phyloP scores from a whole-genome alignment of 2,113 vertebrate species.

The Micromys minutus region DNA sequence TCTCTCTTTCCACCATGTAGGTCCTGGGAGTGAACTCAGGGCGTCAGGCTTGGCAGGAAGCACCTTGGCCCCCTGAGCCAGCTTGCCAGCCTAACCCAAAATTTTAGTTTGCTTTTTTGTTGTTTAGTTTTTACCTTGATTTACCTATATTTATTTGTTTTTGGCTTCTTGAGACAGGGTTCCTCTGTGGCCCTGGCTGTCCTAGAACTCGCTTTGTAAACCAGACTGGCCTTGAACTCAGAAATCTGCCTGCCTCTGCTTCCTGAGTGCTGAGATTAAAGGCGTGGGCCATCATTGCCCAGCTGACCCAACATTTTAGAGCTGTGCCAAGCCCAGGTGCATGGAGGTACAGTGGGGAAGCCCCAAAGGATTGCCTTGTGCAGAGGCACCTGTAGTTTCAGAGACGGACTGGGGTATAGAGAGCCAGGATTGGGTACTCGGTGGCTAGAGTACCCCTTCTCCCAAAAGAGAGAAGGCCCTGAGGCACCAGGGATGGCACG shows the following conservation, averaged over 20 bases:
- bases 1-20: not conserved
- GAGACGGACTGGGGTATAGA: accelerated
- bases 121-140: not conserved
- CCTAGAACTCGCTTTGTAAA: not conserved
- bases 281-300: not conserved
- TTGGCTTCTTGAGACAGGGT: not conserved
- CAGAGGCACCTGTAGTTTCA: not conserved
- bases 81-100: not conserved
- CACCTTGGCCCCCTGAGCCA: not conserved
- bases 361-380: not conserved
- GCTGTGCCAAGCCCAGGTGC: not conserved
- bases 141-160: not conserved
- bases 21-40: not conserved
- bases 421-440: not conserved
- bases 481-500: not conserved
- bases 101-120: not conserved
- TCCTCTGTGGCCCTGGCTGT: not conserved
- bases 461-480: not conserved
- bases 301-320: accelerated
- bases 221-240: not conserved
- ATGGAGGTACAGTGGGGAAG: accelerated
- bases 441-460: not conserved
- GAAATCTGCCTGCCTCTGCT: not conserved
- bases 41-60: not conserved
- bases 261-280: not conserved